phyloP scores from a whole-genome alignment of 2,888 invertebrate species.

The Phaedon cochleariae region DNA sequence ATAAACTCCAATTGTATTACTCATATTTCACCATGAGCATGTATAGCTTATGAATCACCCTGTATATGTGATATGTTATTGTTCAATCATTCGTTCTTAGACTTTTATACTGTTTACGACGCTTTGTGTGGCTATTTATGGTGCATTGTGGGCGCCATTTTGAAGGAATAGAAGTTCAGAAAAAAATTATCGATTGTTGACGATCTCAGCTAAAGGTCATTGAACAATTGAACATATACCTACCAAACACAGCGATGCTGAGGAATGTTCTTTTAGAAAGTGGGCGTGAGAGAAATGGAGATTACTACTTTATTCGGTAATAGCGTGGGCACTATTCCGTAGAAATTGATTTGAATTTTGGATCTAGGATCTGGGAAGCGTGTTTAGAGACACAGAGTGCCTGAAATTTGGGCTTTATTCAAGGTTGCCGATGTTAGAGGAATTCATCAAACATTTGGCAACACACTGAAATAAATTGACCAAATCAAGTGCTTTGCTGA shows the following conservation, averaged over 20 bases:
- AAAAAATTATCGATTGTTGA: neutral
- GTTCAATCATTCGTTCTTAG: neutral
- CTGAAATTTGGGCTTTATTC: too few species aligned
- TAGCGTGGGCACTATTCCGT: constrained; percentile 9
- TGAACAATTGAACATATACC: neutral
- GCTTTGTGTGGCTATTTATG: neutral
- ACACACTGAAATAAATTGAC: too few species aligned
- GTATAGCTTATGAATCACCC: too few species aligned
- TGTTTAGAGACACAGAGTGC: too few species aligned
- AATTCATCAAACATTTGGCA: too few species aligned
- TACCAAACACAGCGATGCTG: constrained; percentile 2
- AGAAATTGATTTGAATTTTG: neutral
- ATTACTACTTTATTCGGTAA: constrained; percentile 6
- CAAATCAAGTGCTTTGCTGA: too few species aligned
- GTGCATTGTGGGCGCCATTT: neutral
- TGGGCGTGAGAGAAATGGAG: constrained; percentile 17
- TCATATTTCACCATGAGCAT: too few species aligned
- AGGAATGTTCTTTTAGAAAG: constrained; percentile 7
- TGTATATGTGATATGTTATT: too few species aligned
- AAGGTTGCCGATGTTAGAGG: too few species aligned
- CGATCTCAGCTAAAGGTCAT: neutral
- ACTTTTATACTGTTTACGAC: neutral
- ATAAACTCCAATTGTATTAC: too few species aligned
- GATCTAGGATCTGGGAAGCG: constrained; percentile 1
- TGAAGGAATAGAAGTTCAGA: neutral